Conservation (phyloP, 2,797 vertebrate genomes). For the Nannoperca obscura region DNA sequence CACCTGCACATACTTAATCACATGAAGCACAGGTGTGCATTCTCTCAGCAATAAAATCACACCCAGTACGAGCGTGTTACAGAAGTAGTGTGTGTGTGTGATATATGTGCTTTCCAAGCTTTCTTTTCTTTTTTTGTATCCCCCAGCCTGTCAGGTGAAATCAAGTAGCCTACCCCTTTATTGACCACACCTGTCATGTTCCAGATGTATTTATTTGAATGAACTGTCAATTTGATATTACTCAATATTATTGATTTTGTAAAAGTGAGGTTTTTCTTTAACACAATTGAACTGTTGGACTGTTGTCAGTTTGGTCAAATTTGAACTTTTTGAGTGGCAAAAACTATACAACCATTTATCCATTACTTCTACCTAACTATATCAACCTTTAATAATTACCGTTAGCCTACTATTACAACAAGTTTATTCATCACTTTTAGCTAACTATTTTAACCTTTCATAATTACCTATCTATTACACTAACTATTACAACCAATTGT, state of each 20-base stretch:
- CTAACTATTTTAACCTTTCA: background rate
- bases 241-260: background rate
- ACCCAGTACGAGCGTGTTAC: constrained; percentile 33
- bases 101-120: background rate
- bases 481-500: background rate
- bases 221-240: background rate
- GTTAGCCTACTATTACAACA: background rate
- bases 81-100: constrained; percentile 24
- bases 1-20: constrained; percentile 83
- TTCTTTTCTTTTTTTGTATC: background rate
- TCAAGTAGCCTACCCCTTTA: background rate
- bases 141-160: background rate
- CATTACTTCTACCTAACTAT: background rate
- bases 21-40: constrained; percentile 81
- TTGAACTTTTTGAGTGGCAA: background rate
- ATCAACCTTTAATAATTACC: background rate
- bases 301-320: background rate
- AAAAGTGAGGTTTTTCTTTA: background rate
- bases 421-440: background rate
- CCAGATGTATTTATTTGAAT: background rate
- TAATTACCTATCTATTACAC: too few species aligned
- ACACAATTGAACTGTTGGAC: background rate
- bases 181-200: background rate
- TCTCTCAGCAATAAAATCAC: constrained; percentile 61
- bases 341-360: background rate